Evolutionary conservation across 2,113 vertebrate genomes (phyloP), one percentile per base, ranked within the genome.

Genomic region (Erythrolamprus reginae): DNA sequence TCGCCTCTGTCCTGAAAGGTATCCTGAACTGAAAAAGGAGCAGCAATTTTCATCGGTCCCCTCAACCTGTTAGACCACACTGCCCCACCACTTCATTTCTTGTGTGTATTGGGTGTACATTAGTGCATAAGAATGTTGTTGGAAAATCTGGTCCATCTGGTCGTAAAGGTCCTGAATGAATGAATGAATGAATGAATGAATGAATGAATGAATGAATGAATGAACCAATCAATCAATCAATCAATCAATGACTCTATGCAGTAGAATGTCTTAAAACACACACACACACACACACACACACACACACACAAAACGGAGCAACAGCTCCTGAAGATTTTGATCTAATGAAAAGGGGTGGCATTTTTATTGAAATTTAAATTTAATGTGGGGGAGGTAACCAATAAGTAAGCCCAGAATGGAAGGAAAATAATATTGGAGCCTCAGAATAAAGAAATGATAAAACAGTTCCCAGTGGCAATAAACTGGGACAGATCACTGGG

Each of bases 11-110:
- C n/a, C 82, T 42, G 53, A 61, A 50, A 45, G 12, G 50, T 26
- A 52, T 83, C 58, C 47, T 9, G 90, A 45, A 91, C 5, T 38
- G 7, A 21, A 52, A 19, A 0, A 4, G 58, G 45, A 56, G 51
- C 19, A 83, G 56, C 38, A 82, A 28, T 48, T 45, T 1, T 45
- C 10, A 7, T 1, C 4, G 12, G 4, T 1, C 87, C 55, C 28
- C 13, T 10, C 21, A 24, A 23, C 28, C 13, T 24, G 0, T 58
- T 17, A 33, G 38, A 51, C 23, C 1, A 0, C 0, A n/a, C 1
- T 12, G 13, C 61, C 0, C 12, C 61, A n/a, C 12, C 33, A 89
- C n/a, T 10, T 1, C 28, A 17, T 4, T 28, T 3, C 21, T 4
- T 48, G 26, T n/a, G 28, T 17, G 17, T 45, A 10, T 56, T 42